Base-by-base conservation (phyloP, 1,140 invertebrate genomes). In the Arctopsyche grandis region DNA sequence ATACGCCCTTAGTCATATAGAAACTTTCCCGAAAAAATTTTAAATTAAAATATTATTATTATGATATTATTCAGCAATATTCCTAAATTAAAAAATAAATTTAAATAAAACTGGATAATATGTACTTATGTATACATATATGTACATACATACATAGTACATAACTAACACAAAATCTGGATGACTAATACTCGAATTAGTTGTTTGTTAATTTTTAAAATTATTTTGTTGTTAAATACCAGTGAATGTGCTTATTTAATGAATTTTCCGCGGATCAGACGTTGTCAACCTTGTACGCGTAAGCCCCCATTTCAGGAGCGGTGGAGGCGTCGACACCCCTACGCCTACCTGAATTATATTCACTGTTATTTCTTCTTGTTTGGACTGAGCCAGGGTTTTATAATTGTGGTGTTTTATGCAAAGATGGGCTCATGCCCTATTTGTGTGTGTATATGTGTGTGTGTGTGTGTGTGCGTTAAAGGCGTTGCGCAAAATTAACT, bases 331-430 rank as follows among this genome's bases (percentile, higher is more conserved):
- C 48, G 48, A 52, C 48, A 52, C 48, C 48, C 48, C 48, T 70
- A 29, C 69, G 26, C 21, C 69, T 29, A 70, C 69, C 69, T 70
- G 69, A 43, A 70, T 70, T 70, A 70, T 70, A n/a, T 43, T 70
- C 69, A 60, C 12, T 63, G 75, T 76, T 76, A 63, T 76, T 76
- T 76, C 75, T 76, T 76, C 52, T 76, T 76, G 75, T 76, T 76
- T 76, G 56, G 58, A 76, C 75, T 66, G 75, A 76, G 52, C 75
- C 75, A 66, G 75, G 52, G 58, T 44, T 76, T 76, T 66, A 63
- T 76, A 76, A 76, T 76, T 63, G 75, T 52, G 52, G 58, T 63
- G 22, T 63, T 63, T 70, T 70, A 70, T 74, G 71, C 71, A 74
- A 74, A 74, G 71, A 74, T 74, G 71, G 46, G 43, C 38, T 74